Evolutionary conservation across 64 coral and sea anemone species (phyloP).

Genomic region (Pocillopora damicornis): DNA sequence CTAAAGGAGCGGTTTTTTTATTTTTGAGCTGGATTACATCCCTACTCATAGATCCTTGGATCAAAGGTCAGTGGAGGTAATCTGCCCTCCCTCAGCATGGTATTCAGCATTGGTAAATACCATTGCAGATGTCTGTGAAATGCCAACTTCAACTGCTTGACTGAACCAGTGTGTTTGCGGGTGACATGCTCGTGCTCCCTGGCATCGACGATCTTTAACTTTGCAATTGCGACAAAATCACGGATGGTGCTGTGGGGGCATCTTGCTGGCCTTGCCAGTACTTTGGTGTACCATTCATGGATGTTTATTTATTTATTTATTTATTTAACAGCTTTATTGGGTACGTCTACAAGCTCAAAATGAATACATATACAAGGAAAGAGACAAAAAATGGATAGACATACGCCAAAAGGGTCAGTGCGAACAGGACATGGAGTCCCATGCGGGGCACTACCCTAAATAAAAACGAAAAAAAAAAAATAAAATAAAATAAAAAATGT

Average conservation of each 20-base stretch:
- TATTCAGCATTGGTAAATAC: neutral
- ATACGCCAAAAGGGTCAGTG: too few species aligned
- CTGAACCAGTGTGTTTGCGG: neutral
- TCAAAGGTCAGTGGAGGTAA: neutral
- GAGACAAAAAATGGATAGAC: too few species aligned
- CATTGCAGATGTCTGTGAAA: neutral
- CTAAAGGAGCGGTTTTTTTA: neutral
- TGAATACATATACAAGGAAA: too few species aligned
- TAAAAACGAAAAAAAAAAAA: too few species aligned
- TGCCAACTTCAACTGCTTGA: neutral
- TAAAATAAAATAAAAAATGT: too few species aligned
- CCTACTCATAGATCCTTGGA: neutral
- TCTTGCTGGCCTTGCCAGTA: neutral
- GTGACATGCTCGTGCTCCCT: neutral
- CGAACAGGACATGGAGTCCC: too few species aligned
- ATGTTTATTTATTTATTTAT: too few species aligned
- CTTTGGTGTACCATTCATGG: too few species aligned
- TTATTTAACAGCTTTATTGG: too few species aligned
- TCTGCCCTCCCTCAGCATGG: neutral
- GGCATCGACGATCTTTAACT: conserved; percentile 10
- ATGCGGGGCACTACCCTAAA: too few species aligned
- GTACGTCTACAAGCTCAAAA: too few species aligned
- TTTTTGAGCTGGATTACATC: neutral
- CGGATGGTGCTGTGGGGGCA: neutral
- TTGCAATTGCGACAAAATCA: neutral